Evolutionary conservation across 2,888 invertebrate species (phyloP).

Genomic region (Leptinotarsa peninsularis): DNA sequence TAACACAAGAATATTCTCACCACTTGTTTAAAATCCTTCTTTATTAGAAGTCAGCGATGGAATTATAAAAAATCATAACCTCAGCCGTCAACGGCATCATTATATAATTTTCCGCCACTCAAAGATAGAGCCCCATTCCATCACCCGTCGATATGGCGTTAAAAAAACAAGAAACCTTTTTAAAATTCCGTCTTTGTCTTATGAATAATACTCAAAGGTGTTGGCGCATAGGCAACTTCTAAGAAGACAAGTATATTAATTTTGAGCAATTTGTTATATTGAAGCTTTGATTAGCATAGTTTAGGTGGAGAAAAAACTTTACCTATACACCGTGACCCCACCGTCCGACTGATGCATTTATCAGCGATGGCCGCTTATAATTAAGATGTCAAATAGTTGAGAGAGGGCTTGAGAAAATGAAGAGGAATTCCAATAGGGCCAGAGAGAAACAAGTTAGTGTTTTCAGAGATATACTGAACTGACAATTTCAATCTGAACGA

Average conservation of each 20-base stretch:
- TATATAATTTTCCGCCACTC: no score
- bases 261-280: constrained; percentile 54
- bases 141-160: no score
- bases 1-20: no score
- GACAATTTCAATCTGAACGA: no score
- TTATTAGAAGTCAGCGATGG: no score
- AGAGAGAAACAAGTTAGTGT: no score
- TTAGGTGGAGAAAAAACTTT: constrained; percentile 48
- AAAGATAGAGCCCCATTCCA: no score
- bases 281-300: constrained; percentile 56
- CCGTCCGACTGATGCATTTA: constrained; percentile 50
- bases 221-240: constrained; percentile 37
- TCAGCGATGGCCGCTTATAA: constrained; percentile 54
- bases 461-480: no score
- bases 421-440: not conserved
- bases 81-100: no score
- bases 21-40: no score
- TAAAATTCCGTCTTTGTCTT: constrained; percentile 21
- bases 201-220: constrained; percentile 31
- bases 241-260: constrained; percentile 51
- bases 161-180: not conserved
- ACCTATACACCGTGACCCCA: constrained; percentile 46
- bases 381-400: constrained; percentile 52
- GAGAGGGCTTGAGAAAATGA: not conserved
- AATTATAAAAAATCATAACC: no score